These are phyloP conservation scores for Proteles cristata DNA, from an alignment of 2,113 vertebrate species.

Conservation along the genomic window DNA sequence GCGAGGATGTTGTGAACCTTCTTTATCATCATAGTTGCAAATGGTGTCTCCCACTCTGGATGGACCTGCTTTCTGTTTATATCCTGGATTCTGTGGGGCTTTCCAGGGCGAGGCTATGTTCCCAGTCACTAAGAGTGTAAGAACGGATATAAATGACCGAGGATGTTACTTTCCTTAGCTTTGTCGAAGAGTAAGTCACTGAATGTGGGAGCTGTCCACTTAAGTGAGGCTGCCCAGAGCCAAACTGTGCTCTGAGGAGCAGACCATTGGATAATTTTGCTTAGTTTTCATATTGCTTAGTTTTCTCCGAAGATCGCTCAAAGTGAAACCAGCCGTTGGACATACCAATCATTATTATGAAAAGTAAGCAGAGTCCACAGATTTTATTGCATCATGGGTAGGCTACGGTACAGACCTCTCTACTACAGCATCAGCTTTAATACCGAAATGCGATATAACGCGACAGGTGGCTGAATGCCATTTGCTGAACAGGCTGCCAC, in stretches of 20 bases:
- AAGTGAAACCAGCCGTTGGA: neutral
- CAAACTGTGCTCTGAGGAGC: neutral
- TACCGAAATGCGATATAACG: neutral
- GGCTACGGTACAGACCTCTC: neutral
- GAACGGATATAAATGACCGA: neutral
- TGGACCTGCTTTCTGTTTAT: neutral
- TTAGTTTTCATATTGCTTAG: neutral
- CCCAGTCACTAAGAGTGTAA: neutral
- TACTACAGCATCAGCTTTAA: neutral
- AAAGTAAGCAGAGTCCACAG: neutral
- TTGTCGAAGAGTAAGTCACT: neutral
- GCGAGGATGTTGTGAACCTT: neutral
- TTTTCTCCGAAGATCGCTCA: neutral
- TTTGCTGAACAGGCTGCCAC: fast-evolving
- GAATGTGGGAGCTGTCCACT: slow-evolving; percentile 5
- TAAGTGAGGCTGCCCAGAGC: neutral
- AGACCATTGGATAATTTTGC: neutral
- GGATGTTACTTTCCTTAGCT: neutral
- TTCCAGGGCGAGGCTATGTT: neutral
- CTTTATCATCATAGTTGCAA: neutral
- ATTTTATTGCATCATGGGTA: neutral
- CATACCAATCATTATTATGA: neutral
- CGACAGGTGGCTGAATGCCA: fast-evolving
- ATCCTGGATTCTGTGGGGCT: neutral
- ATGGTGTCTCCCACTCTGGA: neutral